These are phyloP conservation scores for Aphelenchoides bicaudatus DNA, from an alignment of 2,888 invertebrate genomes.

Conservation along the genomic window DNA sequence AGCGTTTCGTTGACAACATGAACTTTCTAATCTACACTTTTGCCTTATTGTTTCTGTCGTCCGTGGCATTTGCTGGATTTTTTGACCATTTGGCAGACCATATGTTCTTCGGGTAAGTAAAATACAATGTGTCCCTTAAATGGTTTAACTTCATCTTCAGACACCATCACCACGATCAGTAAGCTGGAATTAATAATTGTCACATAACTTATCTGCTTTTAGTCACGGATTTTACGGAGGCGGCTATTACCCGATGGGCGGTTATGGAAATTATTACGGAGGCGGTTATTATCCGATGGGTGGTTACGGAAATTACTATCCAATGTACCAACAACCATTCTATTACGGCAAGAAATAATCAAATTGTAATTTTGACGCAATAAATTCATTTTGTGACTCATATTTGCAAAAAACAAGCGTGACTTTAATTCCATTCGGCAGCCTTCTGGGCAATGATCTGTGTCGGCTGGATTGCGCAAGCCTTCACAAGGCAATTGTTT, in stretches of 20 bases:
- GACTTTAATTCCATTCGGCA: too few species aligned
- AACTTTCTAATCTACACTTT: background rate
- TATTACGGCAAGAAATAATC: constrained; percentile 4
- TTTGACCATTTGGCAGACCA: constrained; percentile 11
- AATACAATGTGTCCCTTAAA: background rate
- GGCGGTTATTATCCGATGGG: background rate
- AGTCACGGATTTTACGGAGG: constrained; percentile 1
- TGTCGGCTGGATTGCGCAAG: too few species aligned
- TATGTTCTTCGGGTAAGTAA: background rate
- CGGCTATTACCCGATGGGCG: background rate
- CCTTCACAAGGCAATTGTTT: too few species aligned
- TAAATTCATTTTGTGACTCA: too few species aligned
- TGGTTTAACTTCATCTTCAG: background rate
- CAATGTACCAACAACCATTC: too few species aligned
- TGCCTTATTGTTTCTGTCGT: background rate
- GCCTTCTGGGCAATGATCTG: too few species aligned
- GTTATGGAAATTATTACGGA: background rate
- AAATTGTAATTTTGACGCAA: too few species aligned
- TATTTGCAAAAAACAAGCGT: too few species aligned
- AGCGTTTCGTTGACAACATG: background rate
- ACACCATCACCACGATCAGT: constrained; percentile 3
- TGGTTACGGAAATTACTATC: too few species aligned
- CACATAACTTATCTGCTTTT: background rate
- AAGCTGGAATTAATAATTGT: background rate
- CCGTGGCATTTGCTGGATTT: background rate